Evolutionary conservation across 2,797 vertebrate species (phyloP).

Genomic region (Malacoraja senta): DNA sequence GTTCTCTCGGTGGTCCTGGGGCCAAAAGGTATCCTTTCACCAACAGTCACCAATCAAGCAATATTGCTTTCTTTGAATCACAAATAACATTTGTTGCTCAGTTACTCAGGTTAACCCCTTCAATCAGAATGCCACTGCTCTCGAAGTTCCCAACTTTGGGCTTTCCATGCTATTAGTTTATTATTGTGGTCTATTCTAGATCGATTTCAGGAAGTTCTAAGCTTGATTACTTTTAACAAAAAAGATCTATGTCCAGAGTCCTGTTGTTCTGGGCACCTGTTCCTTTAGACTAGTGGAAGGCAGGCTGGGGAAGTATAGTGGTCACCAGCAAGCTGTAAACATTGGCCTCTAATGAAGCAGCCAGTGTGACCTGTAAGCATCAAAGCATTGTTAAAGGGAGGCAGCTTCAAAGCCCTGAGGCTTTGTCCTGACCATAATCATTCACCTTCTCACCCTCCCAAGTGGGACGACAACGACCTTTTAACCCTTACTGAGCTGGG

Average conservation of each 20-base stretch:
- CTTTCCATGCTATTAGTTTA: not conserved
- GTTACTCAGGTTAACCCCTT: too few relatives aligned
- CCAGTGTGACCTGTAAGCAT: not conserved
- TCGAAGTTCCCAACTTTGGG: not conserved
- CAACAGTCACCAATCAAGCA: not conserved
- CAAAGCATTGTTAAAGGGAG: constrained; percentile 16
- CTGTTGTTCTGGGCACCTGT: not conserved
- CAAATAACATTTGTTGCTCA: too few relatives aligned
- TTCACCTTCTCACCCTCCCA: constrained; percentile 8
- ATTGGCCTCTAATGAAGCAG: not conserved
- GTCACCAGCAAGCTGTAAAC: not conserved
- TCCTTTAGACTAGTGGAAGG: not conserved
- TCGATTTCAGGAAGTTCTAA: not conserved
- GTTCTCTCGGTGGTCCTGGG: not conserved
- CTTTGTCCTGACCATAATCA: not conserved
- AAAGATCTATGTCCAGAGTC: not conserved
- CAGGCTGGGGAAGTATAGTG: too few relatives aligned
- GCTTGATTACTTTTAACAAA: not conserved
- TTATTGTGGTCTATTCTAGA: too few relatives aligned
- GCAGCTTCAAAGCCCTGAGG: not conserved
- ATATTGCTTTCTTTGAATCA: not conserved
- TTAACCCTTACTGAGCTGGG: constrained; percentile 2
- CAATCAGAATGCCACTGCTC: too few relatives aligned
- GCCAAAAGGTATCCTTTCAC: not conserved
- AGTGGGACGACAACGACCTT: constrained; percentile 4